These are phyloP conservation scores for Tineola bisselliella DNA, from an alignment of 2,888 invertebrate genomes.

Conservation along the genomic window DNA sequence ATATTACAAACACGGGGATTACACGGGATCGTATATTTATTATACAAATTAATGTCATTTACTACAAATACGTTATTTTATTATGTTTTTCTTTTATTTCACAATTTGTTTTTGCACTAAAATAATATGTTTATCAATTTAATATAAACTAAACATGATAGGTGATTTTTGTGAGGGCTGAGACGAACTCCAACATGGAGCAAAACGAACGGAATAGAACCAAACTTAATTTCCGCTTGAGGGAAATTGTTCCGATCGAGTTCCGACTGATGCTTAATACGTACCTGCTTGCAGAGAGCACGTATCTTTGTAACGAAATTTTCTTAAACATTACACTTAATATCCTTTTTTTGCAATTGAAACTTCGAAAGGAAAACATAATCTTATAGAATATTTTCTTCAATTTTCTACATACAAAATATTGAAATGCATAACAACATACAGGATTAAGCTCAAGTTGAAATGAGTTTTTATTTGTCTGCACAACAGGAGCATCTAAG, in stretches of 20 bases:
- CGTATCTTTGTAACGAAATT: constrained; percentile 1
- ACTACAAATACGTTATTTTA: no score
- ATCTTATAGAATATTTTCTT: neutral
- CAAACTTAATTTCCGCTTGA: constrained; percentile 12
- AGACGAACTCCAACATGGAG: neutral
- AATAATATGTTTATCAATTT: no score
- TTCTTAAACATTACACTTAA: neutral
- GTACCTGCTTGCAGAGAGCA: neutral
- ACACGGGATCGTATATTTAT: no score
- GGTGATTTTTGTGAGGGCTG: neutral
- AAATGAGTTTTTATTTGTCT: no score
- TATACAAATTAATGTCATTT: no score
- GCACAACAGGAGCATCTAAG: neutral
- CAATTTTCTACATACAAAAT: neutral
- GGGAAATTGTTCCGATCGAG: constrained; percentile 12
- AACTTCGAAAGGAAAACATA: neutral
- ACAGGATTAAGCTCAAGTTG: no score
- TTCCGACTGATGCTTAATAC: constrained; percentile 5
- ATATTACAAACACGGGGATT: no score
- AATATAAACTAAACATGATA: neutral
- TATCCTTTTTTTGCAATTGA: neutral
- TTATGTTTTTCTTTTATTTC: no score
- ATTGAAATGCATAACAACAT: no score
- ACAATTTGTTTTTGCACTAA: no score
- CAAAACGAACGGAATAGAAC: neutral